phyloP scores from a whole-genome alignment of 2,888 invertebrate species.

The Eubasilissa splendida region DNA sequence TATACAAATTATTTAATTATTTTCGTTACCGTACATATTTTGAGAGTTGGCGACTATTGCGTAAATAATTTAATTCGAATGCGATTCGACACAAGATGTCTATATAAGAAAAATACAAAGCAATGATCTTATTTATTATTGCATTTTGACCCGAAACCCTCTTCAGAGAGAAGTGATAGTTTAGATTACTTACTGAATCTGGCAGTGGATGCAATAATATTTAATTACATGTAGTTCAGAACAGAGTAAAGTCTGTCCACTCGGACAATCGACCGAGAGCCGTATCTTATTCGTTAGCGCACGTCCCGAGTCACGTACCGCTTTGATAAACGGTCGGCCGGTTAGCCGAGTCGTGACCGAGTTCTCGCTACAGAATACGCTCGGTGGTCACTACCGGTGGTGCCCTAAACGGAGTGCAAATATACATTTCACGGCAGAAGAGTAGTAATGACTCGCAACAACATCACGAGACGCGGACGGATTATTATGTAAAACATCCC shows the following conservation, averaged over 20 bases:
- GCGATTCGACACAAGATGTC: too few species aligned
- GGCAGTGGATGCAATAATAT: too few species aligned
- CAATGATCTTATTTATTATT: too few species aligned
- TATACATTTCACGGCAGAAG: conserved; percentile 39
- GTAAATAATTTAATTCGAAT: too few species aligned
- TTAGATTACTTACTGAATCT: too few species aligned
- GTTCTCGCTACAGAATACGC: conserved; percentile 25
- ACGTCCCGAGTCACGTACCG: conserved; percentile 38
- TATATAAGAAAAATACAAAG: too few species aligned
- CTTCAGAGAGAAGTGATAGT: too few species aligned
- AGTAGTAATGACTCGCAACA: conserved; percentile 34
- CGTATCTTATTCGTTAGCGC: conserved; percentile 36
- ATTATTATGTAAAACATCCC: background rate
- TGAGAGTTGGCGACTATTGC: too few species aligned
- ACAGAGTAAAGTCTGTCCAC: background rate
- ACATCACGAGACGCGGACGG: conserved; percentile 23
- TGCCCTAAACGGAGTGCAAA: conserved; percentile 43
- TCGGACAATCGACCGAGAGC: conserved; percentile 13
- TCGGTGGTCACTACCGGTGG: background rate
- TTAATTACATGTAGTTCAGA: too few species aligned
- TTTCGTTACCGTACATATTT: too few species aligned
- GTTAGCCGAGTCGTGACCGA: conserved; percentile 47
- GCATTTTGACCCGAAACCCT: too few species aligned
- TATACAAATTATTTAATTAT: too few species aligned
- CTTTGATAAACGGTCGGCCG: conserved; percentile 48